Base-by-base conservation (phyloP, 2,113 vertebrate species). In the Tauraco erythrolophus region DNA sequence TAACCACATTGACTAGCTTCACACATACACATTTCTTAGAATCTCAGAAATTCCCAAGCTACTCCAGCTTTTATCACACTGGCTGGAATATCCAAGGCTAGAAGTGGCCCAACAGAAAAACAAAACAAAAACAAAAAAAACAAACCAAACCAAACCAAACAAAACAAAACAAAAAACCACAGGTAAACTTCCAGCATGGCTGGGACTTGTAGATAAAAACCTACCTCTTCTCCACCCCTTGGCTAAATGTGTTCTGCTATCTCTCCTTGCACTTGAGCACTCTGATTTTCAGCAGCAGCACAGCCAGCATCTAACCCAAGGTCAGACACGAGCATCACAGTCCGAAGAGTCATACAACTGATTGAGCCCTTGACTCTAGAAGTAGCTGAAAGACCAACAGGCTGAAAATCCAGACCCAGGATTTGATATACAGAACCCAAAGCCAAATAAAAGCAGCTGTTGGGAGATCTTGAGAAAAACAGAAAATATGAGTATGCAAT, bases 271-370 rank as follows among this genome's bases (percentile, higher is more conserved):
- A 18, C 48, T 15, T 39, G 21, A 62, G 39, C 0, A 3, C 39
- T 81, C 50, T 33, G 8, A 41, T 69, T 54, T 84, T 10, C 77
- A 60, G 21, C 28, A 24, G n/a, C 33, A 75, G 69, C 41, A 57
- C 27, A 23, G 33, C 31, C 39, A 75, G 11, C 53, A 8, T 24
- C 66, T 60, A 33, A 43, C 14, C 46, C 41, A 7, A 7, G 30
- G 64, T 39, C 83, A 78, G 43, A 11, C 24, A 23, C 0, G 0
- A 88, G 28, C 45, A 16, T 6, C 13, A 28, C 0, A 2, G 25
- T 10, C 48, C 4, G 8, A 64, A 76, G 41, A 15, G 48, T 76
- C 3, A 0, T 53, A 19, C 2, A 2, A 14, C 23, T 6, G 2
- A 18, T 7, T 37, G 31, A 11, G 10, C 11, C n/a, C 28, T 51